Conservation (phyloP, 1,140 invertebrate genomes). For the Tyrophagus putrescentiae region DNA sequence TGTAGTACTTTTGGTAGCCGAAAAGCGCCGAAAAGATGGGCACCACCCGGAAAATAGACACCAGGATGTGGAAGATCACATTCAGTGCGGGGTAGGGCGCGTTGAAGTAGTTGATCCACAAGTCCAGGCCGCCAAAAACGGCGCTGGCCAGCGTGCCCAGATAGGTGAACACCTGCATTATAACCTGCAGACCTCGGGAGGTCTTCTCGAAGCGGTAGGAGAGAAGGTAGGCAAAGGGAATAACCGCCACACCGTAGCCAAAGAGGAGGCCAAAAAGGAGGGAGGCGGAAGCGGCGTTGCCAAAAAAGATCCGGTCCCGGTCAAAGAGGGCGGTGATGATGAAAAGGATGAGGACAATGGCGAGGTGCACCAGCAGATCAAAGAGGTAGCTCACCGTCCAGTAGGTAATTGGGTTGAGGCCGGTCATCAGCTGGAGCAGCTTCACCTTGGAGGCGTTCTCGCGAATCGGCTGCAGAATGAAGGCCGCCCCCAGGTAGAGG, state of each 20-base stretch:
- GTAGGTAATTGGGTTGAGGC: constrained; percentile 20
- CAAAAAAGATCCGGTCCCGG: constrained; percentile 9
- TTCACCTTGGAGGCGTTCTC: constrained; percentile 26
- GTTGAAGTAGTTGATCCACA: background rate
- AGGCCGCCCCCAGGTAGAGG: constrained; percentile 24
- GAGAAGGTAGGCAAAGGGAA: constrained; percentile 26
- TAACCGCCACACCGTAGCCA: constrained; percentile 24
- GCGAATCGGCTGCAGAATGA: constrained; percentile 25
- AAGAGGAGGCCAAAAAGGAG: constrained; percentile 22
- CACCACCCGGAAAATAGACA: background rate
- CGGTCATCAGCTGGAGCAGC: constrained; percentile 27
- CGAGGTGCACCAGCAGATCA: constrained; percentile 21
- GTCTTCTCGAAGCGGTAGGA: constrained; percentile 22
- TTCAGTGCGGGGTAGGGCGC: background rate
- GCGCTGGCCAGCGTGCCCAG: background rate
- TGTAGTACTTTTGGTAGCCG: constrained; percentile 16
- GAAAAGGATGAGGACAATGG: constrained; percentile 19
- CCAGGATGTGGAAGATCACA: background rate
- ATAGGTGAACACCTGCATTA: constrained; percentile 2
- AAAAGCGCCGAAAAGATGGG: constrained; percentile 14
- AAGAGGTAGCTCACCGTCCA: constrained; percentile 25
- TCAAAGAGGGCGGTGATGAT: constrained; percentile 19
- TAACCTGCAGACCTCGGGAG: constrained; percentile 23
- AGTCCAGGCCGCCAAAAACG: background rate
- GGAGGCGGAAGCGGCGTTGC: background rate